A percentile compares a stretch with the other conserved stretches of the same genome.
Conservation (phyloP, 2,888 invertebrate genomes). For the Cantharis rufa region DNA sequence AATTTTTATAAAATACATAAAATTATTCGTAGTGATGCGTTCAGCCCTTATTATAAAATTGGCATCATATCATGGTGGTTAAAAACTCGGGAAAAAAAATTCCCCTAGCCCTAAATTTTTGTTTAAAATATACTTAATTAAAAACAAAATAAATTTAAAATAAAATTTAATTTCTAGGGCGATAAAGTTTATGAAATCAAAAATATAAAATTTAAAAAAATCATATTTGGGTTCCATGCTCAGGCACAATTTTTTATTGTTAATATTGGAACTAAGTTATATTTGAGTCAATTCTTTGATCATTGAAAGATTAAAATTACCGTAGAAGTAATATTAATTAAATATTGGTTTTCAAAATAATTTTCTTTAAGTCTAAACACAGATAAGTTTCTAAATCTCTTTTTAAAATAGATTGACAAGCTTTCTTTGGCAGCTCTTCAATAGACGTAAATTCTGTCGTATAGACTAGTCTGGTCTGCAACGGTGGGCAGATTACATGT, state of each 20-base stretch:
- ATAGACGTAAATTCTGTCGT: background rate
- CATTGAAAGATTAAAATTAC: background rate
- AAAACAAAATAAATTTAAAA: no score
- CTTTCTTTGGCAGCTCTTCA: background rate
- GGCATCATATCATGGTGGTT: no score
- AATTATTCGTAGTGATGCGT: no score
- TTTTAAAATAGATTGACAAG: background rate
- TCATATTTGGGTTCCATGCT: no score
- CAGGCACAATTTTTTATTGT: background rate
- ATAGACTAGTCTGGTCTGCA: background rate
- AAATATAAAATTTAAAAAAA: no score
- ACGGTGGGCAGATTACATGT: background rate
- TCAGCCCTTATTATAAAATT: no score
- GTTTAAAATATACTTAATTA: no score
- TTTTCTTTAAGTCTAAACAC: background rate
- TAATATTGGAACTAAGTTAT: background rate
- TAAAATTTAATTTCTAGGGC: no score
- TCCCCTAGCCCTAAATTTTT: no score
- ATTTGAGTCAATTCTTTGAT: background rate
- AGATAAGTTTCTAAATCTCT: background rate
- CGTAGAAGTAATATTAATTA: background rate
- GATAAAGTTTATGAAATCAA: no score
- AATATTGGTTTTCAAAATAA: background rate
- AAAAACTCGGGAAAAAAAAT: no score
- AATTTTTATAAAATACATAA: no score